phyloP scores from a whole-genome alignment of 1,140 invertebrate species.

The Euwallacea fornicatus region DNA sequence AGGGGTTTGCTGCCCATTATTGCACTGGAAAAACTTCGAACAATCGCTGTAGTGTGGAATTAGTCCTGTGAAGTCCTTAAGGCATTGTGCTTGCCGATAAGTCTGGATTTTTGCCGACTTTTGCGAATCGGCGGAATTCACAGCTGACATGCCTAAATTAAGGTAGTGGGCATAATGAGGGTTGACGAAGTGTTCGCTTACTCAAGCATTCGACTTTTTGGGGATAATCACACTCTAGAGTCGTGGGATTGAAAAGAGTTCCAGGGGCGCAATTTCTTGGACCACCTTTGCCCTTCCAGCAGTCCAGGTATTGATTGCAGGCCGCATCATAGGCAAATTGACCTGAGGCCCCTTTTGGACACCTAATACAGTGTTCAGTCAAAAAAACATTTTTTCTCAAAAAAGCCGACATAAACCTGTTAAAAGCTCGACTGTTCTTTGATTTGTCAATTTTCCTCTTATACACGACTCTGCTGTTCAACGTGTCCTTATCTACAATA shows the following conservation, averaged over 20 bases:
- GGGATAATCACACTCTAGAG: constrained; percentile 65
- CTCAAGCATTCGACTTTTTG: constrained; percentile 64
- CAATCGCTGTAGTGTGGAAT: constrained; percentile 66
- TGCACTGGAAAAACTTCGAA: constrained; percentile 67
- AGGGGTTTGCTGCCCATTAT: constrained; percentile 58
- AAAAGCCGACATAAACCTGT: constrained; percentile 19
- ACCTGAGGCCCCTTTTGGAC: constrained; percentile 60
- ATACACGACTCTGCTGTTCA: constrained; percentile 32
- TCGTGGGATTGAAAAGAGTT: constrained; percentile 67
- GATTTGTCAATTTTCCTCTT: constrained; percentile 28
- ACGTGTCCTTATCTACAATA: constrained; percentile 31
- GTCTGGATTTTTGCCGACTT: constrained; percentile 23
- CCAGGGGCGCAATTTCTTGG: constrained; percentile 67
- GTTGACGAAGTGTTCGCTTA: neutral
- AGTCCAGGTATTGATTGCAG: constrained; percentile 71
- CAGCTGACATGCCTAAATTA: neutral
- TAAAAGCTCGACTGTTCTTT: constrained; percentile 27
- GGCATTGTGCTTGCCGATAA: constrained; percentile 50
- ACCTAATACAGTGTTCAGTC: constrained; percentile 42
- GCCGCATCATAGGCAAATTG: constrained; percentile 63
- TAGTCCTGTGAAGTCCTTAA: constrained; percentile 57
- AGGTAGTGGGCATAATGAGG: neutral
- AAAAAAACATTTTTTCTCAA: neutral
- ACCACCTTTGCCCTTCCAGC: constrained; percentile 62
- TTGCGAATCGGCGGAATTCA: constrained; percentile 15